Percentiles rank a stretch among this genome's conserved stretches.
Conservation (phyloP, 1,140 invertebrate species). For the Thaumatotibia leucotreta region DNA sequence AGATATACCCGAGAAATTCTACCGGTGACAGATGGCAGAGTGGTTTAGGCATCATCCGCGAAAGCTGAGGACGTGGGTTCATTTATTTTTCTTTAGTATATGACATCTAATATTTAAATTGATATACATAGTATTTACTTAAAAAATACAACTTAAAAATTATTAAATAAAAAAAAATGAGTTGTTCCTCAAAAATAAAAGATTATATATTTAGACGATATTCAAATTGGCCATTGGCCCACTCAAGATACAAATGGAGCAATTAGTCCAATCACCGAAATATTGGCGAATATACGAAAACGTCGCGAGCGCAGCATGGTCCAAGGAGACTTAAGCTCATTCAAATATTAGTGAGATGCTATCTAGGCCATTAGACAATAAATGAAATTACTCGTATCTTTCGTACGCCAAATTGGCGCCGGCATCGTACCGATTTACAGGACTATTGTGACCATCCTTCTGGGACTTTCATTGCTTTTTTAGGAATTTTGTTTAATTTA, state of each 20-base stretch:
- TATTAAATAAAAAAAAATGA: no score
- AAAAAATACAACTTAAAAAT: no score
- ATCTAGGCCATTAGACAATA: constrained; percentile 7
- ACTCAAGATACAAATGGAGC: background rate
- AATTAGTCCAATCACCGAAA: constrained; percentile 8
- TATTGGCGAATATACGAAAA: background rate
- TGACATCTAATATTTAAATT: no score
- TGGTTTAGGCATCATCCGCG: no score
- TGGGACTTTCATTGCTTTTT: no score
- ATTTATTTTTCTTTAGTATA: no score
- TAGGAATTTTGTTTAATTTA: no score
- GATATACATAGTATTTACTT: no score
- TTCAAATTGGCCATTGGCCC: background rate
- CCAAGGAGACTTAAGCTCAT: background rate
- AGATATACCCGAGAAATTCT: no score
- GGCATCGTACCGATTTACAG: background rate
- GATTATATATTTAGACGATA: background rate
- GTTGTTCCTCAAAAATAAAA: no score
- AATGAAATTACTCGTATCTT: constrained; percentile 5
- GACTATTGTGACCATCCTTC: background rate
- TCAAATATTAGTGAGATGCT: background rate
- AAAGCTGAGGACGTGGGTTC: no score
- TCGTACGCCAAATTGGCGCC: constrained; percentile 5
- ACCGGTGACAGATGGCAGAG: no score
- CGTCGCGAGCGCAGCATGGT: background rate